These are phyloP conservation scores for Zeuzera pyrina DNA, from an alignment of 2,888 invertebrate species.

Conservation along the genomic window DNA sequence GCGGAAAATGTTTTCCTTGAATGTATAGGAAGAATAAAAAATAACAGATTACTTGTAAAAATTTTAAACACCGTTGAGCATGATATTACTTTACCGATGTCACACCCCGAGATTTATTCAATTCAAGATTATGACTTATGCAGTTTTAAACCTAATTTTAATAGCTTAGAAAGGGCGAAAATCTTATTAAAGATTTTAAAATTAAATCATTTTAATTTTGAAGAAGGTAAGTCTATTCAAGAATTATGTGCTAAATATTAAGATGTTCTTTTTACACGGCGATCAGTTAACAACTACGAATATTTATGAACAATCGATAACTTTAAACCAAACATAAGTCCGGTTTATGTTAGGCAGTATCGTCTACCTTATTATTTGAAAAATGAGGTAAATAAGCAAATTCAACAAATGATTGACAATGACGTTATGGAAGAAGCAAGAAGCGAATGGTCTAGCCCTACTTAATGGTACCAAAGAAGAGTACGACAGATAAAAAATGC, in stretches of 20 bases:
- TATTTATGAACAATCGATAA: too few species aligned
- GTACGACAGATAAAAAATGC: too few species aligned
- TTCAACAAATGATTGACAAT: conserved; percentile 1
- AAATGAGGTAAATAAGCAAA: conserved; percentile 4
- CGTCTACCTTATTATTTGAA: conserved; percentile 1
- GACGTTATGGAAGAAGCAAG: conserved; percentile 3
- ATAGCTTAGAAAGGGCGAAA: background rate
- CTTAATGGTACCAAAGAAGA: conserved; percentile 6
- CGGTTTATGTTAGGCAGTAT: conserved; percentile 3
- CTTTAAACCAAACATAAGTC: conserved; percentile 1
- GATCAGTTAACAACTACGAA: background rate
- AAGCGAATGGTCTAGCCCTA: conserved; percentile 6
- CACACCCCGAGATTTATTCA: too few species aligned
- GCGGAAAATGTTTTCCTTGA: too few species aligned
- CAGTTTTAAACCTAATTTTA: too few species aligned
- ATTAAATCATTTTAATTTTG: background rate
- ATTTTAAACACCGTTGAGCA: too few species aligned
- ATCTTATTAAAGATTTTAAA: background rate
- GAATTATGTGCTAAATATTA: too few species aligned
- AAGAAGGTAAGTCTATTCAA: background rate
- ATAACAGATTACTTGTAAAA: too few species aligned
- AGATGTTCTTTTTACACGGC: too few species aligned
- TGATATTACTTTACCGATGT: too few species aligned
- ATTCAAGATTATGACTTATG: too few species aligned
- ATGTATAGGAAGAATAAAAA: too few species aligned